These are phyloP conservation scores for Pteronura brasiliensis DNA, from an alignment of 2,113 vertebrate genomes.

Conservation along the genomic window DNA sequence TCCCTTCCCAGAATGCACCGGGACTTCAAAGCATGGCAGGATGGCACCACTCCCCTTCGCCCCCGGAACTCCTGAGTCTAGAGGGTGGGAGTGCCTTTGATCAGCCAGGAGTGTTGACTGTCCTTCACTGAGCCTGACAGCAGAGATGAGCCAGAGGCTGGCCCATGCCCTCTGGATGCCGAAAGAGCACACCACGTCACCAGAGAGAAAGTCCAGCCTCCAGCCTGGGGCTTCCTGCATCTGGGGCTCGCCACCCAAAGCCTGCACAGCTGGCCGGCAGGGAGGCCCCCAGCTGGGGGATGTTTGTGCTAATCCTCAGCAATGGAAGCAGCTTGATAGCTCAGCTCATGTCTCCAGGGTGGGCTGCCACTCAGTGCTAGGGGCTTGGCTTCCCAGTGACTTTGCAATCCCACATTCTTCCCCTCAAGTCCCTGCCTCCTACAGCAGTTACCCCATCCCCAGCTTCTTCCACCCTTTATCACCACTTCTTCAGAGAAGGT, in stretches of 20 bases:
- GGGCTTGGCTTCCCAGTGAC: neutral
- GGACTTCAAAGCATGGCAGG: constrained; percentile 71
- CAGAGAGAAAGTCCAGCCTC: constrained; percentile 73
- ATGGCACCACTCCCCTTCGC: constrained; percentile 54
- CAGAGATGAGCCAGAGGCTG: constrained; percentile 77
- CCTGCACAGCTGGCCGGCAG: constrained; percentile 62
- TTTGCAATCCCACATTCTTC: constrained; percentile 29
- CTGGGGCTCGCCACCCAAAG: constrained; percentile 62
- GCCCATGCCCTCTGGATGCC: constrained; percentile 67
- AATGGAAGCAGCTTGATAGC: constrained; percentile 42
- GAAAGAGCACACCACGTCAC: constrained; percentile 62
- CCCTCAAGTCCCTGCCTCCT: neutral
- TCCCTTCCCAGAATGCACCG: constrained; percentile 36
- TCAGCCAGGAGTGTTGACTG: constrained; percentile 72
- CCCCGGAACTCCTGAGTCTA: constrained; percentile 34
- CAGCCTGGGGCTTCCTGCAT: constrained; percentile 67
- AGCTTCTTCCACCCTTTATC: neutral
- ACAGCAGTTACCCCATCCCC: neutral
- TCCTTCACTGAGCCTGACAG: constrained; percentile 72
- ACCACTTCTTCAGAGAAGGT: neutral
- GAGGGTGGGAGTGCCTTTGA: constrained; percentile 70
- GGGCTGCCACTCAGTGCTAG: constrained; percentile 40
- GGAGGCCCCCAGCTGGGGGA: constrained; percentile 55
- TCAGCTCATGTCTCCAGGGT: constrained; percentile 54
- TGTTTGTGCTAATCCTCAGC: constrained; percentile 66